A percentile compares a stretch with the other conserved stretches of the same genome.
phyloP scores from a whole-genome alignment of 2,888 invertebrate species.

The Monochamus alternatus region DNA sequence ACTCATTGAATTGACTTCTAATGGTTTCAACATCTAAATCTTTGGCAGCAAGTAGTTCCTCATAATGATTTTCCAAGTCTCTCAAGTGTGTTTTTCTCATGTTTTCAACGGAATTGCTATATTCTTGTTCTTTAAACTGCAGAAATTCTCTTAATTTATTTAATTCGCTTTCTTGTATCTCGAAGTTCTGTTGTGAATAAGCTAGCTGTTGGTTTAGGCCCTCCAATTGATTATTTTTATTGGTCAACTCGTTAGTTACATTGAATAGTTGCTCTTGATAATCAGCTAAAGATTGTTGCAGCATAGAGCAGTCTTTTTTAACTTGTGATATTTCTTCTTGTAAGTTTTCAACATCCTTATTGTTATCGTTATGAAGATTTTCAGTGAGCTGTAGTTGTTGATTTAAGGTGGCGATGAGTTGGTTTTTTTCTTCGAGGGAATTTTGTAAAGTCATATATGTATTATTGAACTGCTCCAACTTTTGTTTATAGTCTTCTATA shows the following conservation, averaged over 20 bases:
- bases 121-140: constrained; percentile 51
- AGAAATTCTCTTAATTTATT: constrained; percentile 43
- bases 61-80: constrained; percentile 59
- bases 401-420: constrained; percentile 45
- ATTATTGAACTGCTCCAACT: constrained; percentile 46
- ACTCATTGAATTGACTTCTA: constrained; percentile 57
- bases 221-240: constrained; percentile 51
- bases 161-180: constrained; percentile 51
- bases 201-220: constrained; percentile 47
- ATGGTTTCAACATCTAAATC: constrained; percentile 62
- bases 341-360: constrained; percentile 58
- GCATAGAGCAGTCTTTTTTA: constrained; percentile 47
- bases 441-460: constrained; percentile 43
- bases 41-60: constrained; percentile 61
- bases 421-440: constrained; percentile 53
- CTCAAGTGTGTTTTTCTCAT: constrained; percentile 46
- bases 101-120: constrained; percentile 45
- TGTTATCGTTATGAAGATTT: constrained; percentile 54
- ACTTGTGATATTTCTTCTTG: constrained; percentile 53
- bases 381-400: constrained; percentile 52
- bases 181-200: constrained; percentile 50
- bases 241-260: constrained; percentile 46
- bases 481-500: constrained; percentile 46
- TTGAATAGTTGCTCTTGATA: constrained; percentile 50
- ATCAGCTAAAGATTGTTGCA: constrained; percentile 49